These are phyloP conservation scores for Pollenia amentaria DNA, from an alignment of 2,888 invertebrate species.

Conservation along the genomic window DNA sequence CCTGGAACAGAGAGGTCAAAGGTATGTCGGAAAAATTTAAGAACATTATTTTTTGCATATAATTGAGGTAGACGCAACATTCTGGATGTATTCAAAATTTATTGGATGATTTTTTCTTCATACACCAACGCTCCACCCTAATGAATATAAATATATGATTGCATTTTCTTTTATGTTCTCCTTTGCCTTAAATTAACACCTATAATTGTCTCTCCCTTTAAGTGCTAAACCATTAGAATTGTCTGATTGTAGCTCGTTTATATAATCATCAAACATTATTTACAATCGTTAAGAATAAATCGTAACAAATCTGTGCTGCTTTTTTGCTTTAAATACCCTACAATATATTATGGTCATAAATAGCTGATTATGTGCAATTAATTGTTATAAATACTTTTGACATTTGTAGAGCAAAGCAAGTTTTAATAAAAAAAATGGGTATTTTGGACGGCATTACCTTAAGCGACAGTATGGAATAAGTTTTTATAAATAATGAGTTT, in stretches of 20 bases:
- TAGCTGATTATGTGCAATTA: conserved; percentile 14
- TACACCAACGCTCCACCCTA: no score
- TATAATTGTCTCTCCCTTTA: not conserved
- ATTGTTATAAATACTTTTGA: conserved; percentile 7
- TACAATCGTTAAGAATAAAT: conserved; percentile 67
- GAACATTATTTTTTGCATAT: no score
- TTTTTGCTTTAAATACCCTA: conserved; percentile 47
- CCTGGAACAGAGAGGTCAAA: no score
- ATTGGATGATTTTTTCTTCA: no score
- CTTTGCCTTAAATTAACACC: conserved; percentile 18
- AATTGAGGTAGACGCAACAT: no score
- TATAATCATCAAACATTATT: conserved; percentile 71
- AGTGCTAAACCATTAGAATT: conserved; percentile 52
- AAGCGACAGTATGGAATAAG: not conserved
- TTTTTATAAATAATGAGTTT: no score
- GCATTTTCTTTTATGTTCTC: not conserved
- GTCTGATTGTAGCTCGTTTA: conserved; percentile 61
- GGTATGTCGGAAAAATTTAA: no score
- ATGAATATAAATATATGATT: no score
- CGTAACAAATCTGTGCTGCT: conserved; percentile 52
- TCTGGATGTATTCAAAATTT: no score
- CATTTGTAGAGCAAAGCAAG: not conserved
- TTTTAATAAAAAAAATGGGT: not conserved
- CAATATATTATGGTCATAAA: conserved; percentile 40
- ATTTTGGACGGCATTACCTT: not conserved